These are phyloP conservation scores for Cyanocitta stelleri DNA, from an alignment of 2,113 vertebrate genomes.

Conservation along the genomic window DNA sequence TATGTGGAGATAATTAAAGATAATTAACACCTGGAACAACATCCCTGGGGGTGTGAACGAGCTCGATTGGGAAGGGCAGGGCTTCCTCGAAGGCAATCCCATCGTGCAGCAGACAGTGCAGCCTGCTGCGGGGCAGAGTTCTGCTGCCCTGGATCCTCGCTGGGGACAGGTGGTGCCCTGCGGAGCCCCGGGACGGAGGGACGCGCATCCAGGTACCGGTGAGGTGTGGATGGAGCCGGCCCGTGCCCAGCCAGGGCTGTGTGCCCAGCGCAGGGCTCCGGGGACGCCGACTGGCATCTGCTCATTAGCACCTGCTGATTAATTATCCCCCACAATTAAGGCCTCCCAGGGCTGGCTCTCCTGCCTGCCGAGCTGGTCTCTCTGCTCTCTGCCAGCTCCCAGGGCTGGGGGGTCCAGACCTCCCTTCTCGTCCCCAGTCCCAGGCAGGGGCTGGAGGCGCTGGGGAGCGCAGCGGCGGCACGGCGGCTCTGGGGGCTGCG, in stretches of 20 bases:
- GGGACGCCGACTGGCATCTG: not conserved
- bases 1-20: not conserved
- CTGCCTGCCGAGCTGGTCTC: too few species aligned
- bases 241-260: not conserved
- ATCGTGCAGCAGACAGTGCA: accelerated
- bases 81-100: not conserved
- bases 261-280: not conserved
- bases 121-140: not conserved
- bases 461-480: accelerated
- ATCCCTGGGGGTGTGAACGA: not conserved
- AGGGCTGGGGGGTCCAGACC: accelerated
- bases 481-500: accelerated
- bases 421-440: accelerated
- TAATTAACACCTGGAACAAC: not conserved
- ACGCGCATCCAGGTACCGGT: accelerated
- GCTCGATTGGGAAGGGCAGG: not conserved
- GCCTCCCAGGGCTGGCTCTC: not conserved
- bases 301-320: not conserved
- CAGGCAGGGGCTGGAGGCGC: not conserved
- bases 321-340: not conserved
- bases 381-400: too few species aligned
- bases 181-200: not conserved
- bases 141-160: accelerated
- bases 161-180: accelerated
- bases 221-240: accelerated